Conservation (phyloP, 2,888 invertebrate species). For the Drosophila monieri region DNA sequence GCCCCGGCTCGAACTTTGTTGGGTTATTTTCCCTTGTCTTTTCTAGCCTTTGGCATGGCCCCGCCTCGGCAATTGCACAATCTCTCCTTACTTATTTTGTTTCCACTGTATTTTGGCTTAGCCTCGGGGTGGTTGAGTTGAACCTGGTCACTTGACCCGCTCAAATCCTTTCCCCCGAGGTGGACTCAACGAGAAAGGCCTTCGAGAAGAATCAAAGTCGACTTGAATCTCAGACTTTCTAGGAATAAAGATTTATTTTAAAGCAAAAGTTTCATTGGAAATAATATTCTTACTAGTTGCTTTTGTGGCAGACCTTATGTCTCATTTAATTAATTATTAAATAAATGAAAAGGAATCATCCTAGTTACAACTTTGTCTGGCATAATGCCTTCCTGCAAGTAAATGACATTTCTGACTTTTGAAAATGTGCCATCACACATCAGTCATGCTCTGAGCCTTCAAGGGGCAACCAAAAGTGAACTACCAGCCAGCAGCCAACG, state of each 20-base stretch:
- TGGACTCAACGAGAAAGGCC: neutral
- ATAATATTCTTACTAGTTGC: no score
- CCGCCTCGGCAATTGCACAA: constrained; percentile 26
- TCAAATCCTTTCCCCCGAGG: neutral
- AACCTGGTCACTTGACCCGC: constrained; percentile 4
- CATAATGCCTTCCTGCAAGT: neutral
- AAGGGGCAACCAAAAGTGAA: neutral
- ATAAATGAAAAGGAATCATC: neutral
- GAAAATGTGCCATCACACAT: constrained; percentile 61
- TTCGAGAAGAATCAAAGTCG: constrained; percentile 12
- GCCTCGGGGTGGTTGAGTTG: neutral
- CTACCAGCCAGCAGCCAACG: neutral
- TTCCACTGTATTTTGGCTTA: constrained; percentile 12
- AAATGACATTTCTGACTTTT: constrained; percentile 24
- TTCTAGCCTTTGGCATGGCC: constrained; percentile 36
- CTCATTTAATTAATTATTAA: constrained; percentile 37
- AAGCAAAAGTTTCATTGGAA: neutral
- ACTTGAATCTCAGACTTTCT: neutral
- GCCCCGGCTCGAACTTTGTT: constrained; percentile 53
- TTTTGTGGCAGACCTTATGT: no score
- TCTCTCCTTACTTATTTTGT: constrained; percentile 2
- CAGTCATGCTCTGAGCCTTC: constrained; percentile 22
- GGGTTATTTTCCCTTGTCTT: constrained; percentile 45
- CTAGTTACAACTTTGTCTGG: neutral
- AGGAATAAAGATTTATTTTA: neutral